phyloP scores from a whole-genome alignment of 2,113 vertebrate genomes.

The Aleadryas rufinucha region DNA sequence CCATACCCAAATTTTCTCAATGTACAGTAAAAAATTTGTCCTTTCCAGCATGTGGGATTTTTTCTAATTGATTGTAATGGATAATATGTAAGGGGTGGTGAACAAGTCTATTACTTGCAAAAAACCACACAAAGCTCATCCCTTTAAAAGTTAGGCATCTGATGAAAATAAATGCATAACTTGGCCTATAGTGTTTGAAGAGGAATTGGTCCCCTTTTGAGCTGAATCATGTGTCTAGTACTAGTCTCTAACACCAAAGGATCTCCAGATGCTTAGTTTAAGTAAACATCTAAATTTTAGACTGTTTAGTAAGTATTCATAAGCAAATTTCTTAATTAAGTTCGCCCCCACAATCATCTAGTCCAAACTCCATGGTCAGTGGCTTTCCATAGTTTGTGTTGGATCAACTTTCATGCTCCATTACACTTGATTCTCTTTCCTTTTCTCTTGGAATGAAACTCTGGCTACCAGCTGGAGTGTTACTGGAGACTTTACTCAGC shows the following conservation, averaged over 20 bases:
- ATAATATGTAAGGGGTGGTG: neutral
- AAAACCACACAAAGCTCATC: neutral
- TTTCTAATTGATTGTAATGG: neutral
- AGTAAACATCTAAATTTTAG: neutral
- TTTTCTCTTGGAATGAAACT: neutral
- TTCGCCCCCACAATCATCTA: accelerated
- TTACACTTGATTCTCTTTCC: neutral
- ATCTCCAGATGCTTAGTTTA: neutral
- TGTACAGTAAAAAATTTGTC: neutral
- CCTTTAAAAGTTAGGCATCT: neutral
- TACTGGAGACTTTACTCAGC: neutral
- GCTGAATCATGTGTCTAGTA: neutral
- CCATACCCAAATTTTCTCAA: neutral
- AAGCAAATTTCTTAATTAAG: neutral
- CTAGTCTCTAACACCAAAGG: neutral
- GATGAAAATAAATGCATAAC: neutral
- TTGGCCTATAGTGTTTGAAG: neutral
- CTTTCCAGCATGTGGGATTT: neutral
- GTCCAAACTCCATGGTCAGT: neutral
- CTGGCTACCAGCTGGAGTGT: neutral
- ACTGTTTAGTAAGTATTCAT: neutral
- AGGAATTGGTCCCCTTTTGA: neutral
- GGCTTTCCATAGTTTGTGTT: neutral
- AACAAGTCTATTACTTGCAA: neutral
- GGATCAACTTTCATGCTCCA: neutral